Evolutionary conservation across 2,797 vertebrate species (phyloP), one percentile per base, ranked within the genome.

Genomic region (Catostomus latipinnis): DNA sequence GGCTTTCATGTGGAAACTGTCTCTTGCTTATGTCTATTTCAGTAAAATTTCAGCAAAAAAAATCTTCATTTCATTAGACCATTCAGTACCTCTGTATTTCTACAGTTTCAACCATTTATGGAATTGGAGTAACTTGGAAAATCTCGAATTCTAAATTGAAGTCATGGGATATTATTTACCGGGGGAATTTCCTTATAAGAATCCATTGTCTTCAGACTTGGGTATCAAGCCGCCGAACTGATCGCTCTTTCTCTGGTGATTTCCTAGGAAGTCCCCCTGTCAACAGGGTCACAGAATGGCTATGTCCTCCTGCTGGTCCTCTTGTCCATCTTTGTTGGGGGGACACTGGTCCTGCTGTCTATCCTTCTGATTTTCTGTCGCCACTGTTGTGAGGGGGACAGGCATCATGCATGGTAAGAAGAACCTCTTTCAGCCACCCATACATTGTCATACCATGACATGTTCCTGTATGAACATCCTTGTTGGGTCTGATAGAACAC

Each of bases 241-340:
- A 70, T 9, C 14, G 11, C 11, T 49, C 6, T 58, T 48, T 67
- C 8, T 78, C 13, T 34, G 48, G 11, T 81, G 49, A 69, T 84
- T 57, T 11, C 1, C 8, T 83, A 94, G 92, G 90, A 90, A 81
- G 84, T 91, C 81, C 90, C 92, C 43, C 61, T 89, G 12, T 87
- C 90, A 79, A 84, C 78, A 0, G 83, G 91, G 90, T 89, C 91
- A 75, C 92, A 95, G 87, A 94, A 97, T 92, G 95, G 95, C 86
- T 96, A 95, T n/a, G 90, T 95, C 86, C 92, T 97, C 81, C 92
- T 97, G 78, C 89, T 97, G 81, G 96, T 96, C 83, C 93, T 99
- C 81, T 91, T 97, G 85, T 97, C 94, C 75, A 91, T 97, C 87
- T 94, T 99, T 85, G 92, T 98, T 5, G 96, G 96, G 6, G 97